phyloP scores from a whole-genome alignment of 2,113 vertebrate species.

The Colaptes auratus region DNA sequence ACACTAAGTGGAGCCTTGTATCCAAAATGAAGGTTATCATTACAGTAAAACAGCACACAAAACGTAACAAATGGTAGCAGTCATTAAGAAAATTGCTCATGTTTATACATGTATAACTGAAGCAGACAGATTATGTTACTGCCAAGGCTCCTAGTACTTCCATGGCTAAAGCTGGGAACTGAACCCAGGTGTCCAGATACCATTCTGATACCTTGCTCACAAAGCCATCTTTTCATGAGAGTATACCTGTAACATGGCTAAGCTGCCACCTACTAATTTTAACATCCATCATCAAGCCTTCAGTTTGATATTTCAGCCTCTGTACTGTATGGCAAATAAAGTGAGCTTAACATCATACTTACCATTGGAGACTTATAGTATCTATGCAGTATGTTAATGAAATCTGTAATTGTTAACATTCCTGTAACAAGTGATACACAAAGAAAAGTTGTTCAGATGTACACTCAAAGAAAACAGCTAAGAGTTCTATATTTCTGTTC shows the following conservation, averaged over 20 bases:
- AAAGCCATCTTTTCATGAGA: neutral
- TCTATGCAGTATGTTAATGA: constrained; percentile 99
- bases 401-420: constrained; percentile 99
- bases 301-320: neutral
- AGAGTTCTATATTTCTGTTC: neutral
- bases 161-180: neutral
- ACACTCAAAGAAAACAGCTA: neutral
- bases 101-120: neutral
- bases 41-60: neutral
- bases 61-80: neutral
- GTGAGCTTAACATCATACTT: constrained; percentile 53
- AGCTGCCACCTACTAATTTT: neutral
- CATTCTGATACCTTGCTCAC: neutral
- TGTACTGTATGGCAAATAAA: neutral
- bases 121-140: neutral
- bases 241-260: neutral
- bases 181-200: neutral
- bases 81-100: neutral
- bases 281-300: neutral
- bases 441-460: neutral
- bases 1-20: neutral
- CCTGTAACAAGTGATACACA: constrained; percentile 77
- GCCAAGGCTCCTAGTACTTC: neutral
- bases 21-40: neutral
- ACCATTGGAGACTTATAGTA: constrained; percentile 99